Conservation (phyloP, 2,888 invertebrate genomes). For the Ennomos fuscantarius region DNA sequence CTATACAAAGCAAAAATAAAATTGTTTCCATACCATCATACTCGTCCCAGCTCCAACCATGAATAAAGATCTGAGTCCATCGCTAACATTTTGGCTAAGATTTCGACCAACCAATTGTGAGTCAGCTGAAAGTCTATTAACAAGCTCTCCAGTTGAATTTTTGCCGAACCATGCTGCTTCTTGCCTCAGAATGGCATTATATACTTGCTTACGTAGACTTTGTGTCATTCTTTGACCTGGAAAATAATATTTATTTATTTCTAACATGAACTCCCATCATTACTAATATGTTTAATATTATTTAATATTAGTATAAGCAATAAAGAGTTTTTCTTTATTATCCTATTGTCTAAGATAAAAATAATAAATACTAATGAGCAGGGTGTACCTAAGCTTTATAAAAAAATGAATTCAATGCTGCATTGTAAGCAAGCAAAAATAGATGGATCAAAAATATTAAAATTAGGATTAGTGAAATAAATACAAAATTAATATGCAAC, state of each 20-base stretch:
- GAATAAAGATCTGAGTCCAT: conserved; percentile 94
- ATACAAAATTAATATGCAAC: no score
- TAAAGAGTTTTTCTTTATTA: no score
- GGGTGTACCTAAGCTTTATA: no score
- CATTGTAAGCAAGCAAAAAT: no score
- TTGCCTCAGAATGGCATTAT: conserved; percentile 92
- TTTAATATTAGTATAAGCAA: no score
- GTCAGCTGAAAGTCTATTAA: conserved; percentile 96
- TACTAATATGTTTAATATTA: no score
- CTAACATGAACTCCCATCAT: no score
- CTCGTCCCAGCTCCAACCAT: conserved; percentile 95
- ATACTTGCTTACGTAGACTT: conserved; percentile 90
- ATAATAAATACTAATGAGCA: no score
- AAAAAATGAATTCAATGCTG: no score
- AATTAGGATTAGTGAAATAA: no score
- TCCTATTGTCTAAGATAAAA: no score
- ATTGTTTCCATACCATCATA: conserved; percentile 92
- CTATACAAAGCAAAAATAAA: conserved; percentile 1
- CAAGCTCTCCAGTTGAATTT: conserved; percentile 95
- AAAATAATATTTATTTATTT: conserved; percentile 41
- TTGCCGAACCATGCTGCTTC: conserved; percentile 97
- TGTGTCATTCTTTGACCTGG: conserved; percentile 95
- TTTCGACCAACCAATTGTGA: conserved; percentile 96
- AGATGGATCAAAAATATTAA: no score
- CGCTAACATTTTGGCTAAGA: conserved; percentile 96